A percentile compares a stretch with the other conserved stretches of the same genome.
phyloP scores from a whole-genome alignment of 1,140 invertebrate genomes.

The Planococcus citri region DNA sequence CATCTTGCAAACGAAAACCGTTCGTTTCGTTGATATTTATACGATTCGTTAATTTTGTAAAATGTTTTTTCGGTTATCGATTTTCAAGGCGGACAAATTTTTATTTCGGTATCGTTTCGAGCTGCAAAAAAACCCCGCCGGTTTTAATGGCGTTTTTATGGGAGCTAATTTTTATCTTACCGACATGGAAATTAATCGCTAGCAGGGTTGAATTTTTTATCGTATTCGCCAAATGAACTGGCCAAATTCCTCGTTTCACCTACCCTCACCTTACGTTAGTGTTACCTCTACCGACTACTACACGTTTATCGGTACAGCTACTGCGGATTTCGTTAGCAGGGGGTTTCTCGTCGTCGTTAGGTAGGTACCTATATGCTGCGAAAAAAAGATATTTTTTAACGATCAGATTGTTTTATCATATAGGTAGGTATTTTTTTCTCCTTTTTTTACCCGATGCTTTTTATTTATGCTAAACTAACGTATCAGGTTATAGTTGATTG shows the following conservation, averaged over 20 bases:
- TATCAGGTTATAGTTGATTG: too few species aligned
- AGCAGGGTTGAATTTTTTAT: background rate
- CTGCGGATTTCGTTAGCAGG: too few species aligned
- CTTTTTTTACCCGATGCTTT: too few species aligned
- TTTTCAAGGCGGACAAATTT: background rate
- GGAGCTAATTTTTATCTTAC: background rate
- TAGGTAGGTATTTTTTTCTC: too few species aligned
- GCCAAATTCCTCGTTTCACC: background rate
- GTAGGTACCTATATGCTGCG: too few species aligned
- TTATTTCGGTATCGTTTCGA: background rate
- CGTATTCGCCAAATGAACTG: background rate
- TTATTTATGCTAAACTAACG: too few species aligned
- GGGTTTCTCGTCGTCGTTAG: too few species aligned
- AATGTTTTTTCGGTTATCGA: background rate
- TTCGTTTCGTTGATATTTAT: background rate
- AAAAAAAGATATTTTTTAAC: too few species aligned
- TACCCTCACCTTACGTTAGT: too few species aligned
- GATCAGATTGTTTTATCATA: too few species aligned
- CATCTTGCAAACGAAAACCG: background rate
- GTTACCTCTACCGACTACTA: too few species aligned
- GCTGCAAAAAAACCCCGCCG: background rate
- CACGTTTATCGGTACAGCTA: too few species aligned
- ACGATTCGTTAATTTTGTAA: constrained; percentile 7
- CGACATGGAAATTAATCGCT: background rate
- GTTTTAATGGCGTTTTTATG: background rate